Evolutionary conservation across 2,888 invertebrate genomes (phyloP).

Genomic region (Euclidia mi): DNA sequence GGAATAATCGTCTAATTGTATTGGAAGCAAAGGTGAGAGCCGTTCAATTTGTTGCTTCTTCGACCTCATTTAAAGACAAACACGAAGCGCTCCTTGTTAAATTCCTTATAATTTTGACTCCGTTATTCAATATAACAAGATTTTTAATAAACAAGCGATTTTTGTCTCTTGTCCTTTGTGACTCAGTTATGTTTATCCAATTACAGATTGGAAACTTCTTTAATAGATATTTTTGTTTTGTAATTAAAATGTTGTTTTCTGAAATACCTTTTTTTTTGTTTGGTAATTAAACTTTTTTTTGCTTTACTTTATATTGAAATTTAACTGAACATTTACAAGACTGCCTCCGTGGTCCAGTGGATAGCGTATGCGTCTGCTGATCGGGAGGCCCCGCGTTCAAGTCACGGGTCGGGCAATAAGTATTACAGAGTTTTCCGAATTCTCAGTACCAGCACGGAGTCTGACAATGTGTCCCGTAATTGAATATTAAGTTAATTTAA

Average conservation of each 20-base stretch:
- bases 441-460: too few relatives aligned
- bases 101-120: slow-evolving; percentile 31
- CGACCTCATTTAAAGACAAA: slow-evolving; percentile 55
- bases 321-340: too few relatives aligned
- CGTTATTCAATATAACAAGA: slow-evolving; percentile 33
- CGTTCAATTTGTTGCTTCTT: slow-evolving; percentile 65
- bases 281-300: too few relatives aligned
- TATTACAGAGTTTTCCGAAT: too few relatives aligned
- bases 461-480: too few relatives aligned
- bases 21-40: slow-evolving; percentile 68
- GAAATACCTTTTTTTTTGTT: too few relatives aligned
- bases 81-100: slow-evolving; percentile 34
- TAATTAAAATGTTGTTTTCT: not conserved
- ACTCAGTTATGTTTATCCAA: slow-evolving; percentile 29
- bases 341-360: too few relatives aligned
- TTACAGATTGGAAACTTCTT: slow-evolving; percentile 12
- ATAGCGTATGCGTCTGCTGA: too few relatives aligned
- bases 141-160: slow-evolving; percentile 17
- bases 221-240: not conserved
- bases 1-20: slow-evolving; percentile 82
- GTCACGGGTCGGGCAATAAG: too few relatives aligned
- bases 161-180: slow-evolving; percentile 15
- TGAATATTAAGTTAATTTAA: too few relatives aligned
- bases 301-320: too few relatives aligned
- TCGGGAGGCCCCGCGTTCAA: too few relatives aligned